phyloP scores from a whole-genome alignment of 37 sponge, comb jelly and placozoan species.

The Oscarella lobularis region DNA sequence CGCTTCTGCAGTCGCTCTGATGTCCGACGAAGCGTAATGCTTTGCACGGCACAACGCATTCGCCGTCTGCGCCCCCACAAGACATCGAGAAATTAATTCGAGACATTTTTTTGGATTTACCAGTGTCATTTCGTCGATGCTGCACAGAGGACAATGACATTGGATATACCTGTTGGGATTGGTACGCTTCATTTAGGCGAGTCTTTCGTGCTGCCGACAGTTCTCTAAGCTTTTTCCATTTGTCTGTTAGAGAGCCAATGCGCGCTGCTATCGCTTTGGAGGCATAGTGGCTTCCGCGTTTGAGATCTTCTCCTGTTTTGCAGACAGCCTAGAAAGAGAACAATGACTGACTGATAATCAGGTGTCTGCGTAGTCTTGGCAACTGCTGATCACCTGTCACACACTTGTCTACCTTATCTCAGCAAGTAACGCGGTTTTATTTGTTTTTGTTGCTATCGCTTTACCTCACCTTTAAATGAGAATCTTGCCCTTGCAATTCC shows the following conservation, averaged over 20 bases:
- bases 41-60: conserved; percentile 27
- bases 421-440: no score
- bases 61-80: conserved; percentile 31
- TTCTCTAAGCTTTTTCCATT: conserved; percentile 82
- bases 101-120: conserved; percentile 16
- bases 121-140: conserved; percentile 48
- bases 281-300: conserved; percentile 71
- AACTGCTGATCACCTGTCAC: no score
- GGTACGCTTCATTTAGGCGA: conserved; percentile 65
- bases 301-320: conserved; percentile 43
- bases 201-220: conserved; percentile 38
- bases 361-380: no score
- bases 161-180: conserved; percentile 71
- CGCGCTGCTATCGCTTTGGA: conserved; percentile 57
- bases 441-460: no score
- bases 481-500: conserved; percentile 30
- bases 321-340: conserved; percentile 49
- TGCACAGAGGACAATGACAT: not conserved
- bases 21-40: conserved; percentile 39
- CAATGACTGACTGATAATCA: no score
- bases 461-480: no score
- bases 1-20: conserved; percentile 22
- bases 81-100: not conserved
- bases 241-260: conserved; percentile 44
- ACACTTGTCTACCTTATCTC: no score